Conservation (phyloP, 2,113 vertebrate species). For the Raphicerus campestris region DNA sequence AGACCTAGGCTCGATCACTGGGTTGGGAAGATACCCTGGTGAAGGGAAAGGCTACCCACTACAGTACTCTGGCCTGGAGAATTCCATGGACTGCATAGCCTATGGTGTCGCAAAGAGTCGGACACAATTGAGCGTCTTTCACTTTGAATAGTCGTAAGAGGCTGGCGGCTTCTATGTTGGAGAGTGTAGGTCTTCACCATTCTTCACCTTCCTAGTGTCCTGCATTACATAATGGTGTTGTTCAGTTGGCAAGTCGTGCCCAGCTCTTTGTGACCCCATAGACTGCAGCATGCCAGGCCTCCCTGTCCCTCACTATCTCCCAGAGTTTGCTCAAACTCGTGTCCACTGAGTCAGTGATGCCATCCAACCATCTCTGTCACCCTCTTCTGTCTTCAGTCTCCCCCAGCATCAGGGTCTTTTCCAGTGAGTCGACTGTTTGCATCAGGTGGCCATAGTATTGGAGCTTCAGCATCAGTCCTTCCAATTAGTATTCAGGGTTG, state of each 20-base stretch:
- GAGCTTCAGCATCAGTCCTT: not conserved
- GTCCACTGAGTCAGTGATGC: not conserved
- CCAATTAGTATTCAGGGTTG: not conserved
- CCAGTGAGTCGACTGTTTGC: not conserved
- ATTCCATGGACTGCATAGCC: not conserved
- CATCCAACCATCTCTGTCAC: not conserved
- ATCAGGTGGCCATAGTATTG: not conserved
- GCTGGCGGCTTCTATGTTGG: rapidly evolving
- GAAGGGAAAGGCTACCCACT: not conserved
- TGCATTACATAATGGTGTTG: not conserved
- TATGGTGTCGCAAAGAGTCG: not conserved
- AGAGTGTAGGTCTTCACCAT: rapidly evolving
- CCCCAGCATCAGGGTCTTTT: not conserved
- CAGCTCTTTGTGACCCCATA: not conserved
- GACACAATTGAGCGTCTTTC: not conserved
- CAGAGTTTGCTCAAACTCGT: not conserved
- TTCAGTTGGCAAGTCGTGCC: not conserved
- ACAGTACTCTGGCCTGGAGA: not conserved
- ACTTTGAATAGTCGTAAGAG: not conserved
- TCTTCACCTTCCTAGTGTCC: not conserved
- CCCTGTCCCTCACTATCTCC: not conserved
- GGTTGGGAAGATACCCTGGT: too few species aligned
- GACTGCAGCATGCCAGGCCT: not conserved
- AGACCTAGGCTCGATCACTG: too few species aligned
- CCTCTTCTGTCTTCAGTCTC: not conserved